Evolutionary conservation across 2,797 vertebrate genomes (phyloP).

Genomic region (Sternotherus odoratus): DNA sequence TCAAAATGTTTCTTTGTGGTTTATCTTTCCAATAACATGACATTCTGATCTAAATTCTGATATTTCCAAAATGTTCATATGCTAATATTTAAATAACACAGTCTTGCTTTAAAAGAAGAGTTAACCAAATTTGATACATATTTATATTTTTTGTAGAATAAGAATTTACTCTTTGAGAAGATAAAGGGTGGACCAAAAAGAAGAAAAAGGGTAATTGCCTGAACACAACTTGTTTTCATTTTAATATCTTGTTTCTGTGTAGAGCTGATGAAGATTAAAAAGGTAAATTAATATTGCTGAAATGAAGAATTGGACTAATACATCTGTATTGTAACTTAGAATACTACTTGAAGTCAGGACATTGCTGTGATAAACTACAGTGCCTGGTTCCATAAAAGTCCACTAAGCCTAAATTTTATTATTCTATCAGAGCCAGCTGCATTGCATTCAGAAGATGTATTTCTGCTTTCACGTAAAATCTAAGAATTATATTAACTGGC

Average conservation of each 20-base stretch:
- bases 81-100: slow-evolving; percentile 62
- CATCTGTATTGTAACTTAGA: background rate
- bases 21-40: slow-evolving; percentile 58
- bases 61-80: slow-evolving; percentile 72
- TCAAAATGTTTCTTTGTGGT: slow-evolving; percentile 56
- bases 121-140: slow-evolving; percentile 59
- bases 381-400: background rate
- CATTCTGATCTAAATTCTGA: slow-evolving; percentile 55
- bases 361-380: background rate
- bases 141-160: slow-evolving; percentile 86
- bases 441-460: background rate
- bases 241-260: background rate
- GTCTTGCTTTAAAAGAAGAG: slow-evolving; percentile 55
- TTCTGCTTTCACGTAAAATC: background rate
- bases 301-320: slow-evolving; percentile 2
- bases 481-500: background rate
- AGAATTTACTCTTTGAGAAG: slow-evolving; percentile 95
- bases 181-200: slow-evolving; percentile 91
- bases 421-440: background rate
- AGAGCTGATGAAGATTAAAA: slow-evolving; percentile 21
- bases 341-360: background rate
- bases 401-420: background rate
- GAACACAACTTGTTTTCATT: slow-evolving; percentile 28
- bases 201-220: slow-evolving; percentile 90
- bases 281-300: slow-evolving; percentile 11